Conservation (phyloP, 2,888 invertebrate species). For the Yponomeuta malinellus region DNA sequence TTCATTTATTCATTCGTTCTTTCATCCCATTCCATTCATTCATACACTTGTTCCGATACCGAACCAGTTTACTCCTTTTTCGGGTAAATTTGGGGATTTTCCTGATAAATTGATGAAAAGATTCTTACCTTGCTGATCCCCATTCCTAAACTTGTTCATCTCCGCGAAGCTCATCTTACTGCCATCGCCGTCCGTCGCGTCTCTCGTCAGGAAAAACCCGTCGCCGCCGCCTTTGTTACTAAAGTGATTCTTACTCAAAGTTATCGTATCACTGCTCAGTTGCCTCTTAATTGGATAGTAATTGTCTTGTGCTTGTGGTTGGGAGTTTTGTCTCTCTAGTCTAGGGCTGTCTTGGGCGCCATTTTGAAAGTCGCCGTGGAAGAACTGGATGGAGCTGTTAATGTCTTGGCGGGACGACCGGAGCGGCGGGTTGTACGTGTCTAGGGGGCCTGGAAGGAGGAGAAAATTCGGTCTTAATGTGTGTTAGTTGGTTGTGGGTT, state of each 20-base stretch:
- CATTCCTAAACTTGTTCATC: slow-evolving; percentile 74
- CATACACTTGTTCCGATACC: no score
- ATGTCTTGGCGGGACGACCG: slow-evolving; percentile 87
- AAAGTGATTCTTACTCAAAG: slow-evolving; percentile 49
- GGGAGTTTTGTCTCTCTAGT: slow-evolving; percentile 77
- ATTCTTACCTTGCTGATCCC: slow-evolving; percentile 54
- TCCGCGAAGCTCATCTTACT: slow-evolving; percentile 83
- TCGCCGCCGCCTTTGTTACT: slow-evolving; percentile 58
- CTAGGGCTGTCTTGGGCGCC: slow-evolving; percentile 36
- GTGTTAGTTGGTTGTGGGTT: background rate
- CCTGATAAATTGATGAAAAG: background rate
- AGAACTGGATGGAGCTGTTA: slow-evolving; percentile 80
- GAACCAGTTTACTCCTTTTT: no score
- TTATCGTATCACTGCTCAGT: slow-evolving; percentile 76
- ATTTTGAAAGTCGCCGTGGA: slow-evolving; percentile 76
- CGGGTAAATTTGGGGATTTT: background rate
- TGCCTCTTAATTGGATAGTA: slow-evolving; percentile 64
- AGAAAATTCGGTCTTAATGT: background rate
- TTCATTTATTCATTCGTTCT: no score
- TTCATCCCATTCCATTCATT: no score
- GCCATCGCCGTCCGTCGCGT: slow-evolving; percentile 76
- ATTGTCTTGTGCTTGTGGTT: slow-evolving; percentile 64
- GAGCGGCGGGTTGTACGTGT: slow-evolving; percentile 79
- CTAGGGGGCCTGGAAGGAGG: slow-evolving; percentile 56
- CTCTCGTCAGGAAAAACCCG: slow-evolving; percentile 66